These are phyloP conservation scores for Batillaria attramentaria DNA, from an alignment of 1,140 invertebrate genomes.

Conservation along the genomic window DNA sequence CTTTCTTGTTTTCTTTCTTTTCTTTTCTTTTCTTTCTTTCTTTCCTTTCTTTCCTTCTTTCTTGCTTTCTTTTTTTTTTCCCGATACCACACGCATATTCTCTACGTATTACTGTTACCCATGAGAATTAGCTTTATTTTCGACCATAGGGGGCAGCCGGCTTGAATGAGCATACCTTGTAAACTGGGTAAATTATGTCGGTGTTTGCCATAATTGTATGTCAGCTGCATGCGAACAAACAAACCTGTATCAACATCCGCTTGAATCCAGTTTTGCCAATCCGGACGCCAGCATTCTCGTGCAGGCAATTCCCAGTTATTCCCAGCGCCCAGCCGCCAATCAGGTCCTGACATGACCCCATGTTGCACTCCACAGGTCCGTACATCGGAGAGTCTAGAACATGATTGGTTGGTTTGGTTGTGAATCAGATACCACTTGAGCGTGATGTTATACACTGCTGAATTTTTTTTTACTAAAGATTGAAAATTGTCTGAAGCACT, in stretches of 20 bases:
- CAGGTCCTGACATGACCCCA: slow-evolving; percentile 25
- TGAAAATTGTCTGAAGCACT: background rate
- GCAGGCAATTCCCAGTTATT: slow-evolving; percentile 34
- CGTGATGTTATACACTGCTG: background rate
- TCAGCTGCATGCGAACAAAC: background rate
- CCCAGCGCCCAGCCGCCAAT: slow-evolving; percentile 37
- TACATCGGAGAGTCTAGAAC: background rate
- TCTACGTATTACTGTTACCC: too few species aligned
- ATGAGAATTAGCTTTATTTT: too few species aligned
- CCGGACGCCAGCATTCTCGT: slow-evolving; percentile 33
- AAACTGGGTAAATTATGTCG: too few species aligned
- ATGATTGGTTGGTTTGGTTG: background rate
- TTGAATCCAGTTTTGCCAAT: slow-evolving; percentile 38
- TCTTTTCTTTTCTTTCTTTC: background rate
- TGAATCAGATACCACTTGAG: background rate
- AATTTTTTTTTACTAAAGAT: background rate
- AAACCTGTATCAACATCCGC: slow-evolving; percentile 34
- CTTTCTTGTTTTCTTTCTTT: background rate
- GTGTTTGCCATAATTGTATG: background rate
- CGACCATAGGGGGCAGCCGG: too few species aligned
- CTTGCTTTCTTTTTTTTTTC: slow-evolving; percentile 9
- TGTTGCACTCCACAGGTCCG: background rate
- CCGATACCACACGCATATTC: too few species aligned
- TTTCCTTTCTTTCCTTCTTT: background rate
- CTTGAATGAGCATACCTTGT: too few species aligned